phyloP scores from a whole-genome alignment of 2,888 invertebrate genomes.

The Patella depressa region DNA sequence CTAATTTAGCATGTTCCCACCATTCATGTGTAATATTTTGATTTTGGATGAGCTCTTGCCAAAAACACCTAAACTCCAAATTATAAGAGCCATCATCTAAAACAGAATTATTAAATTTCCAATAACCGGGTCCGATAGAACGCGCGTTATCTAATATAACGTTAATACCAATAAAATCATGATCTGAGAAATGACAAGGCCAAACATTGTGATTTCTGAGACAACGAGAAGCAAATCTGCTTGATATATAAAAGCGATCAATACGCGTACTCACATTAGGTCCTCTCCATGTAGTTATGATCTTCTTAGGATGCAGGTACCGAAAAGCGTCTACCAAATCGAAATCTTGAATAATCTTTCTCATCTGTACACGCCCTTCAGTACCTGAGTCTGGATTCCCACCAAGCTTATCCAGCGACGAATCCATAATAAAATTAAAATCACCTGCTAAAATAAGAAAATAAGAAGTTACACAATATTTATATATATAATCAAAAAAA shows the following conservation, averaged over 20 bases:
- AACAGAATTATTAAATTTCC: no score
- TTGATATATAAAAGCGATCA: no score
- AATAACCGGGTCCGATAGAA: background rate
- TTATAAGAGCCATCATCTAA: no score
- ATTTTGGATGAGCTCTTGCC: no score
- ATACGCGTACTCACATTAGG: background rate
- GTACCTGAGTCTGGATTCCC: slow-evolving; percentile 23
- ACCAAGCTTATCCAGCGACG: slow-evolving; percentile 27
- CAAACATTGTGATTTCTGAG: slow-evolving; percentile 13
- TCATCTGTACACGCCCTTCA: slow-evolving; percentile 21
- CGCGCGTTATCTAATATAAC: background rate
- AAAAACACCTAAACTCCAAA: no score
- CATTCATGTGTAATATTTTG: no score
- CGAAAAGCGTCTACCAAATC: slow-evolving; percentile 26
- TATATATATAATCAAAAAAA: no score
- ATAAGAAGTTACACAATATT: no score
- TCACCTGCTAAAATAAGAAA: no score
- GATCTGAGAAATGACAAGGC: slow-evolving; percentile 10
- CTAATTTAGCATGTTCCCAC: no score
- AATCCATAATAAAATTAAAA: slow-evolving; percentile 27
- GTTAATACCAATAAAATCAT: background rate
- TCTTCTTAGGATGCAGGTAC: slow-evolving; percentile 17
- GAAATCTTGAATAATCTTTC: slow-evolving; percentile 22
- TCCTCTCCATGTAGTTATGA: background rate
- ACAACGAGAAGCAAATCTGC: no score